Base-by-base conservation (phyloP, 2,113 vertebrate genomes). In the Melospiza georgiana region DNA sequence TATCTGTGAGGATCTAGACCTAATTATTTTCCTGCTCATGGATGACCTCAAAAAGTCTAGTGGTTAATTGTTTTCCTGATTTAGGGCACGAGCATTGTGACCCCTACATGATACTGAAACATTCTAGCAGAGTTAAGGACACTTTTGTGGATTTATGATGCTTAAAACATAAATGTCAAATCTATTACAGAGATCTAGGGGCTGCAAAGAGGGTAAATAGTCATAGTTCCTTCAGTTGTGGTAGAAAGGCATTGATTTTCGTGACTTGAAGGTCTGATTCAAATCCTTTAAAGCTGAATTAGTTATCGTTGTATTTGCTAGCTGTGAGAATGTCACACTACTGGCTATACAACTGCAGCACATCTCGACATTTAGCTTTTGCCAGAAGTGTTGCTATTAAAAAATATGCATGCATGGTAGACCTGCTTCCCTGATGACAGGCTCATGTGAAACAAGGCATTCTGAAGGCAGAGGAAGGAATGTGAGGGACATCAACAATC, bases 41-140 rank as follows among this genome's bases (percentile, higher is more conserved):
- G 8, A 57, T 84, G 72, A 91, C 85, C 76, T 95, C 72, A 92
- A 59, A 89, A 92, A 86, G 46, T 92, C 68, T 86, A 93, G 65
- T 94, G 88, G 84, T 90, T 97, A 95, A 96, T 93, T 95, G 85
- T 94, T 94, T 95, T 80, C 63, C 59, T 95, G 91, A 91, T 93
- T 91, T 90, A 87, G 59, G 63, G 79, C 67, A 79, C 18, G 9
- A 93, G 5, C 35, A 59, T 5, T 83, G 39, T 90, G 89, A 95
- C 63, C 55, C 66, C 52, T 89, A 59, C 72, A 88, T 55, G 63
- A 93, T 88, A 94, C 67, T 59, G 72, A 95, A 94, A 85, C 23
- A 67, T 88, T 93, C 67, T 80, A 75, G 51, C 75, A 80, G 83
- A 89, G 46, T 62, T 94, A 93, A 94, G 82, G 63, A 93, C 63